A percentile compares a stretch with the other conserved stretches of the same genome.
Evolutionary conservation across 1,140 invertebrate species (phyloP).

Genomic region (Brachionus paranguensis): DNA sequence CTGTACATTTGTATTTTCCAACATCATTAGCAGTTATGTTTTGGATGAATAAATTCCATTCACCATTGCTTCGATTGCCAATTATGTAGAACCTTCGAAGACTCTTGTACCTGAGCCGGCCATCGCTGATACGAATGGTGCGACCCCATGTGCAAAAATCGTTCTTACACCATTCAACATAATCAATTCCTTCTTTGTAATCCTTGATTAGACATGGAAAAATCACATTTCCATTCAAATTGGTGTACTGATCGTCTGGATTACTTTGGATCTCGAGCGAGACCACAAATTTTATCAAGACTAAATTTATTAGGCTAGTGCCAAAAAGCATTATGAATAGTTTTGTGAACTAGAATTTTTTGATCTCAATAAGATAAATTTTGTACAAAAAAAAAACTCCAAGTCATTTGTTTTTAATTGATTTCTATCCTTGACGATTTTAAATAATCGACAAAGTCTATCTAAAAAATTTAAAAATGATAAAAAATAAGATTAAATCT

Average conservation of each 20-base stretch:
- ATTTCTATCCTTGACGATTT: neutral
- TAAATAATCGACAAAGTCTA: neutral
- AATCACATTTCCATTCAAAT: neutral
- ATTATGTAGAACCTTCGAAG: neutral
- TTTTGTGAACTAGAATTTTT: neutral
- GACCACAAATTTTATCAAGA: neutral
- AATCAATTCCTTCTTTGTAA: neutral
- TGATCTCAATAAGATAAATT: neutral
- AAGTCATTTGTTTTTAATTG: constrained; percentile 32
- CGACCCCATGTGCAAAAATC: constrained; percentile 40
- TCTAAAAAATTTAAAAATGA: neutral
- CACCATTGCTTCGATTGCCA: constrained; percentile 8
- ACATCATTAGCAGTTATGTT: constrained; percentile 20
- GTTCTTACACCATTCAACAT: constrained; percentile 36
- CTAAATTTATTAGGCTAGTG: neutral
- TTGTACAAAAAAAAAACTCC: neutral
- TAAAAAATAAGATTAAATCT: neutral
- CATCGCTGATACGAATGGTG: neutral
- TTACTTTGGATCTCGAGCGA: neutral
- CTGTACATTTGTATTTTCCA: constrained; percentile 23
- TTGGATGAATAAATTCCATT: constrained; percentile 35
- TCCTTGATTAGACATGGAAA: constrained; percentile 7
- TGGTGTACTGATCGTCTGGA: neutral
- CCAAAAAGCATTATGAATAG: neutral
- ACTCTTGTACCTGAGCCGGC: constrained; percentile 1